These are phyloP conservation scores for Palloptera scutellata DNA, from an alignment of 2,888 invertebrate genomes.

Conservation along the genomic window DNA sequence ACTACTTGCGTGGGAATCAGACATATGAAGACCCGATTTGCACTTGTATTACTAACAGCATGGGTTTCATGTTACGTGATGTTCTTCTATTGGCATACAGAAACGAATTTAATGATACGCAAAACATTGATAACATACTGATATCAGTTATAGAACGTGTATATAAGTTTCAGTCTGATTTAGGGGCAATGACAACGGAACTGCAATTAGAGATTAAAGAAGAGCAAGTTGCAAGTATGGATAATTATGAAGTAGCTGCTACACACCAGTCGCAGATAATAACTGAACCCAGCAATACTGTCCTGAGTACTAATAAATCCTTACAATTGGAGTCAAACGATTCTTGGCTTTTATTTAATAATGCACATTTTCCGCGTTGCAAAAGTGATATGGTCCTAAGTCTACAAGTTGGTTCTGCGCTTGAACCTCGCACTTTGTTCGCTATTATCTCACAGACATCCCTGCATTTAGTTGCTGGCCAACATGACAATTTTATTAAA, in stretches of 20 bases:
- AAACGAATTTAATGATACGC: not conserved
- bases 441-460: constrained; percentile 51
- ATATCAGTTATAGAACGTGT: constrained; percentile 48
- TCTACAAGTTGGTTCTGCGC: constrained; percentile 30
- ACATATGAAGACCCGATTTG: constrained; percentile 42
- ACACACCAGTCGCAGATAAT: not conserved
- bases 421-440: constrained; percentile 51
- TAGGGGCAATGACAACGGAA: constrained; percentile 30
- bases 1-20: constrained; percentile 34
- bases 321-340: no score
- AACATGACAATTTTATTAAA: constrained; percentile 60
- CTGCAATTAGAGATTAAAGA: not conserved
- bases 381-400: constrained; percentile 42
- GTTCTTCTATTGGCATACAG: constrained; percentile 47
- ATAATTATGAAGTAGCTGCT: not conserved
- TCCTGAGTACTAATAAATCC: not conserved
- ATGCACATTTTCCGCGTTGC: constrained; percentile 18
- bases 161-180: constrained; percentile 43
- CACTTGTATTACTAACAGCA: constrained; percentile 32
- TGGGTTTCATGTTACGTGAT: constrained; percentile 47
- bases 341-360: no score
- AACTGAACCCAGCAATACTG: not conserved
- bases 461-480: constrained; percentile 22
- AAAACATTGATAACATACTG: constrained; percentile 30
- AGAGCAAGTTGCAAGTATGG: constrained; percentile 11